Percentiles rank a stretch among this genome's conserved stretches.
Evolutionary conservation across 2,888 invertebrate genomes (phyloP).

Genomic region (Hemithea aestivaria): DNA sequence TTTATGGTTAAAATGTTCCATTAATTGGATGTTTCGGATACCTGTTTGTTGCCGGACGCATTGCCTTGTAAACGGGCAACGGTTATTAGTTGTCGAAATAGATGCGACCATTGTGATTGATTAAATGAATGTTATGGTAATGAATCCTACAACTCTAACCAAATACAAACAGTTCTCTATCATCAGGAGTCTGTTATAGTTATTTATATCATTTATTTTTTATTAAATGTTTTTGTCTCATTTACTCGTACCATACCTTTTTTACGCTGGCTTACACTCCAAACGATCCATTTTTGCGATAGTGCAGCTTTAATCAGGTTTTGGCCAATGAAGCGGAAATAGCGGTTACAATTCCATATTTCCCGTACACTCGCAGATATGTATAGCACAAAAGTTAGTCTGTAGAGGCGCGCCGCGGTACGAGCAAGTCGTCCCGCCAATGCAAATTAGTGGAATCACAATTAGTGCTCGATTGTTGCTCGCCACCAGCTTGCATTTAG

Average conservation of each 20-base stretch:
- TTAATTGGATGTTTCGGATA: slow-evolving; percentile 63
- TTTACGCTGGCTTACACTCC: too few species aligned
- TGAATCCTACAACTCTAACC: too few species aligned
- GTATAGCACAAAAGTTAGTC: slow-evolving; percentile 31
- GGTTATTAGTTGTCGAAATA: slow-evolving; percentile 41
- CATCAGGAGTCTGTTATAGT: too few species aligned
- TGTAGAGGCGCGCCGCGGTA: slow-evolving; percentile 33
- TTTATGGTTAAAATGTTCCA: slow-evolving; percentile 51
- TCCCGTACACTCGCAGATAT: background rate
- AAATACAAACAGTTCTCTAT: too few species aligned
- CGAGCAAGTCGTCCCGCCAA: slow-evolving; percentile 46
- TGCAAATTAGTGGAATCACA: slow-evolving; percentile 72
- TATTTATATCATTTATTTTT: too few species aligned
- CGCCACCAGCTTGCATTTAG: slow-evolving; percentile 57
- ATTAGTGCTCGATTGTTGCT: slow-evolving; percentile 68
- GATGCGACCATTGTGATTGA: too few species aligned
- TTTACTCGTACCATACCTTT: too few species aligned
- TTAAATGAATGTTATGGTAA: too few species aligned
- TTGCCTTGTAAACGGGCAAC: slow-evolving; percentile 41
- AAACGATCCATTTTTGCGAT: background rate
- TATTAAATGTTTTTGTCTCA: too few species aligned
- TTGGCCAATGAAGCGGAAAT: slow-evolving; percentile 1
- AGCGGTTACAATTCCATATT: slow-evolving; percentile 2
- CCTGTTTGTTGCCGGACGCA: slow-evolving; percentile 52
- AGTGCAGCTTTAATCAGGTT: slow-evolving; percentile 5